Evolutionary conservation across 2,888 invertebrate genomes (phyloP), one percentile per base, ranked within the genome.

Genomic region (Tryphoninae sp.): DNA sequence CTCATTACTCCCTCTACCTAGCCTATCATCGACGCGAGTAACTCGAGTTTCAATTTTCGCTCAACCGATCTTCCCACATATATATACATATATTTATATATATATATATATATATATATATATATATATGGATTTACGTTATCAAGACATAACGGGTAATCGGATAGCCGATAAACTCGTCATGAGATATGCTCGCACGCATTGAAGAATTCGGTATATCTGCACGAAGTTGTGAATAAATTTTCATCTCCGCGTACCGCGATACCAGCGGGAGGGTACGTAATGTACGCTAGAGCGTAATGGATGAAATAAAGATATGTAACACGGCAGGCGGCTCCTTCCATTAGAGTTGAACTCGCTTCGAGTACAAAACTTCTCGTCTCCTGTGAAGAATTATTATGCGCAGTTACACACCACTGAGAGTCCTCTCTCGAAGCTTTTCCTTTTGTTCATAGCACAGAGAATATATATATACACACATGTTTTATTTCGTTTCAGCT

Each of bases 31-130:
- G 76, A 72, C 61, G 53, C 62, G 67, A 76, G 61, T 67, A 62
- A 68, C 64, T 77, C 67, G 72, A 81, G 72, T 77, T 81, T 81
- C 76, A 81, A 72, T 81, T 77, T 81, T 81, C 76, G n/a, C 61
- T 62, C 72, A 51, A 59, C 22, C 67, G 61, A 45, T 72, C 53
- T 58, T n/a, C n/a, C n/a, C n/a, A n/a, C n/a, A n/a, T n/a, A n/a
- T n/a, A n/a, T n/a, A n/a, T n/a, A n/a, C n/a, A n/a, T n/a, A n/a
- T n/a, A n/a, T n/a, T n/a, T n/a, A n/a, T n/a, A n/a, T n/a, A n/a
- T n/a, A n/a, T n/a, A n/a, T n/a, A n/a, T n/a, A n/a, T n/a, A n/a
- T n/a, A n/a, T n/a, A n/a, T n/a, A n/a, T n/a, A n/a, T n/a, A n/a
- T n/a, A 40, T 23, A 62, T 62, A 19, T 40, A 6, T 1, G 33